Conservation (phyloP, 2,888 invertebrate genomes). For the Cerastis leucographa region DNA sequence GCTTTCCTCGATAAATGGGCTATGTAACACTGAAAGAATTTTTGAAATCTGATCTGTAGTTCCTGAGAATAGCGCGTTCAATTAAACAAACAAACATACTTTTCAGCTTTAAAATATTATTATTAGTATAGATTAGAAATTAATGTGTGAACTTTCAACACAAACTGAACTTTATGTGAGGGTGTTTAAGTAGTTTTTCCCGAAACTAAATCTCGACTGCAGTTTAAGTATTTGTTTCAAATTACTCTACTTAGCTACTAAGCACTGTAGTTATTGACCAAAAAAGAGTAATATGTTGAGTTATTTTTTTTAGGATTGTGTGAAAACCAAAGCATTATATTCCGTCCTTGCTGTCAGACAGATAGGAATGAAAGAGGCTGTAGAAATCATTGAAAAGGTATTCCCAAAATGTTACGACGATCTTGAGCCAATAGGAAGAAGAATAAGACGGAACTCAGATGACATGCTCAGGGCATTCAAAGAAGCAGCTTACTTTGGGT, state of each 20-base stretch:
- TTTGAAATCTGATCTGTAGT: too few relatives aligned
- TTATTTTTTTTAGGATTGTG: slow-evolving; percentile 93
- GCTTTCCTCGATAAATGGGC: too few relatives aligned
- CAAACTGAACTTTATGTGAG: background rate
- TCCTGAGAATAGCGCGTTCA: too few relatives aligned
- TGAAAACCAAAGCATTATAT: slow-evolving; percentile 95
- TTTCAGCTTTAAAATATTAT: too few relatives aligned
- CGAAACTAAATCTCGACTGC: background rate
- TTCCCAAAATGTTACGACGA: slow-evolving; percentile 98
- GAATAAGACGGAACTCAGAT: slow-evolving; percentile 93
- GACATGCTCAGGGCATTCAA: slow-evolving; percentile 94
- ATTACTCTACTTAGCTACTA: background rate
- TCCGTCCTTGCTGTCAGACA: slow-evolving; percentile 96
- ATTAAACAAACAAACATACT: too few relatives aligned
- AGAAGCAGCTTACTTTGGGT: slow-evolving; percentile 95
- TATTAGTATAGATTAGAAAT: too few relatives aligned
- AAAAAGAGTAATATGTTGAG: background rate
- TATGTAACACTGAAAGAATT: too few relatives aligned
- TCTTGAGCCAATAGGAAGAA: slow-evolving; percentile 96
- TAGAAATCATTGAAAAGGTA: slow-evolving; percentile 95
- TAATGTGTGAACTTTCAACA: background rate
- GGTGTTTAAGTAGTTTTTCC: background rate
- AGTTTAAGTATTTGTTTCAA: background rate
- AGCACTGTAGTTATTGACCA: background rate
- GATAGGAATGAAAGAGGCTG: slow-evolving; percentile 93